These are phyloP conservation scores for Oncorhynchus mykiss DNA, from an alignment of 2,113 vertebrate genomes.

Conservation along the genomic window DNA sequence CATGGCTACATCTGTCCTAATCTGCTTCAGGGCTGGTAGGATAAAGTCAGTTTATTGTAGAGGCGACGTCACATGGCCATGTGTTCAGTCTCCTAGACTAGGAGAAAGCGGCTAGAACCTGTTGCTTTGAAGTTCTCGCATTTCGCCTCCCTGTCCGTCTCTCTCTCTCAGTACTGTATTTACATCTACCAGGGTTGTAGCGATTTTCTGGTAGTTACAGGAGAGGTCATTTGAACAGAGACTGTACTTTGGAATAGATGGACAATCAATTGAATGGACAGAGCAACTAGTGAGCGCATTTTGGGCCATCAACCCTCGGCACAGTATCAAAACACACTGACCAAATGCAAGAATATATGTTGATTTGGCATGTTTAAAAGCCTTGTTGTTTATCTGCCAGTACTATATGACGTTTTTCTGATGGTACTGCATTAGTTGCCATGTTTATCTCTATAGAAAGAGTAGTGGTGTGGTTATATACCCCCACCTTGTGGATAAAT, in stretches of 20 bases:
- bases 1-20: constrained; percentile 5
- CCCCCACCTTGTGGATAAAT: constrained; percentile 60
- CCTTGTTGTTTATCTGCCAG: constrained; percentile 39
- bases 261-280: neutral
- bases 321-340: neutral
- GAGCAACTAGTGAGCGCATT: neutral
- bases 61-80: neutral
- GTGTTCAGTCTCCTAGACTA: neutral
- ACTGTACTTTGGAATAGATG: neutral
- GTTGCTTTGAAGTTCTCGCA: neutral
- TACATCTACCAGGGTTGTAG: neutral
- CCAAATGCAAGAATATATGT: neutral
- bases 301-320: neutral
- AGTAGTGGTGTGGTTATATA: constrained; percentile 12
- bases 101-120: neutral
- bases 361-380: neutral
- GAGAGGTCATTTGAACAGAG: neutral
- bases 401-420: constrained; percentile 56
- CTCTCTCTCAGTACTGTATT: neutral
- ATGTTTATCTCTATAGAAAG: constrained; percentile 4
- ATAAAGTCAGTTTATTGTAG: neutral
- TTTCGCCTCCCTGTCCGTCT: neutral
- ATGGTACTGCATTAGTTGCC: constrained; percentile 40
- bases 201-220: neutral
- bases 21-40: constrained; percentile 17